Evolutionary conservation across 1,140 invertebrate species (phyloP).

Genomic region (Sarcophaga peregrina): DNA sequence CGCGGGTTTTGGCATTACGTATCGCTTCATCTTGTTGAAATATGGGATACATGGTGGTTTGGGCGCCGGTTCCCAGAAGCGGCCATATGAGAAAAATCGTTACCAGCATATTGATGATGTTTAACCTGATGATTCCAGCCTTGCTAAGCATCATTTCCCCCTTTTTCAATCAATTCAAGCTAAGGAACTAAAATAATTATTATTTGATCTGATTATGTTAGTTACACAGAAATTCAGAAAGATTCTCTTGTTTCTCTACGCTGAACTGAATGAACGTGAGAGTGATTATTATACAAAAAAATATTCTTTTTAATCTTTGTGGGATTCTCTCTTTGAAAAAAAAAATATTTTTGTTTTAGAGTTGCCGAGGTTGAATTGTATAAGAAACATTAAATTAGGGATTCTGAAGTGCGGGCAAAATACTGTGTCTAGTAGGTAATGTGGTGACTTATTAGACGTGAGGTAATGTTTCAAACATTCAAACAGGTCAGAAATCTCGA

Average conservation of each 20-base stretch:
- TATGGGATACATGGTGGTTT: slow-evolving; percentile 29
- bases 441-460: too few species aligned
- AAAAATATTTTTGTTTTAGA: neutral
- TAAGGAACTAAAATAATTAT: slow-evolving; percentile 29
- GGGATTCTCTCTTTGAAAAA: neutral
- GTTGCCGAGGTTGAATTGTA: neutral
- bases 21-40: slow-evolving; percentile 32
- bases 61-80: neutral
- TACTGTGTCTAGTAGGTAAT: too few species aligned
- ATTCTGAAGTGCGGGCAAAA: too few species aligned
- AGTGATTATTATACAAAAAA: too few species aligned
- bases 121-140: neutral
- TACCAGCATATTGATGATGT: neutral
- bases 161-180: slow-evolving; percentile 31
- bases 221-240: slow-evolving; percentile 1
- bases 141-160: slow-evolving; percentile 20
- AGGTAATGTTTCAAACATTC: too few species aligned
- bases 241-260: neutral
- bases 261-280: neutral
- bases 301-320: neutral
- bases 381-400: too few species aligned
- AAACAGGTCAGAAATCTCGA: too few species aligned
- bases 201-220: neutral
- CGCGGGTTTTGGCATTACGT: slow-evolving; percentile 52
- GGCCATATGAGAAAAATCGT: neutral